Percentiles rank a stretch among this genome's conserved stretches.
These are phyloP conservation scores for Hydractinia echinata DNA, from an alignment of 30 jellyfish, hydroid and myxozoan genomes.

Conservation along the genomic window DNA sequence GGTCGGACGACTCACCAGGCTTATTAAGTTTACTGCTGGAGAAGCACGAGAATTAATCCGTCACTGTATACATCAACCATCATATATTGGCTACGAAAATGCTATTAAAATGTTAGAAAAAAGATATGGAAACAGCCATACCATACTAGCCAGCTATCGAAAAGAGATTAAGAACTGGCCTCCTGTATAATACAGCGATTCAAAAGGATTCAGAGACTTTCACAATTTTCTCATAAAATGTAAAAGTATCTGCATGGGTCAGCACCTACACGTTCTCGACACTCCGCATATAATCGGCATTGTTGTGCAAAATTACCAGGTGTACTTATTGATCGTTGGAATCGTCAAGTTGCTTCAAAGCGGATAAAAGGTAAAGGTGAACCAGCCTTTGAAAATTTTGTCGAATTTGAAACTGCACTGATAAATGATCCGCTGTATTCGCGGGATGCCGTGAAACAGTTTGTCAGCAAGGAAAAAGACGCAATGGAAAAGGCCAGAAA, in stretches of 20 bases:
- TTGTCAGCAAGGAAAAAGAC: neutral
- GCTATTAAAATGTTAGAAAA: neutral
- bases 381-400: neutral
- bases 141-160: neutral
- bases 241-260: constrained; percentile 25
- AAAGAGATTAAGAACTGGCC: neutral
- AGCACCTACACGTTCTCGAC: constrained; percentile 9
- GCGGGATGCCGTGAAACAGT: neutral
- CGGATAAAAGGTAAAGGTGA: neutral
- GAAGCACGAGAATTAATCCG: constrained; percentile 33
- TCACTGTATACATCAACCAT: constrained; percentile 11
- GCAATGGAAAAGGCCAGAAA: neutral
- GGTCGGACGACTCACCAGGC: neutral
- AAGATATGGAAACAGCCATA: neutral
- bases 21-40: constrained; percentile 25
- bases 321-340: constrained; percentile 20
- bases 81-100: neutral
- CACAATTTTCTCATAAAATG: neutral
- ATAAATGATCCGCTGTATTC: constrained; percentile 34
- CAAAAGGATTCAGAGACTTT: too few relatives aligned
- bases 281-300: constrained; percentile 13
- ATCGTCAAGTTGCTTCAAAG: neutral
- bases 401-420: constrained; percentile 25
- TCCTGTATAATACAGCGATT: too few relatives aligned
- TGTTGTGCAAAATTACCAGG: constrained; percentile 13